Evolutionary conservation across 1,140 invertebrate genomes (phyloP).

Genomic region (Drosophila busckii): DNA sequence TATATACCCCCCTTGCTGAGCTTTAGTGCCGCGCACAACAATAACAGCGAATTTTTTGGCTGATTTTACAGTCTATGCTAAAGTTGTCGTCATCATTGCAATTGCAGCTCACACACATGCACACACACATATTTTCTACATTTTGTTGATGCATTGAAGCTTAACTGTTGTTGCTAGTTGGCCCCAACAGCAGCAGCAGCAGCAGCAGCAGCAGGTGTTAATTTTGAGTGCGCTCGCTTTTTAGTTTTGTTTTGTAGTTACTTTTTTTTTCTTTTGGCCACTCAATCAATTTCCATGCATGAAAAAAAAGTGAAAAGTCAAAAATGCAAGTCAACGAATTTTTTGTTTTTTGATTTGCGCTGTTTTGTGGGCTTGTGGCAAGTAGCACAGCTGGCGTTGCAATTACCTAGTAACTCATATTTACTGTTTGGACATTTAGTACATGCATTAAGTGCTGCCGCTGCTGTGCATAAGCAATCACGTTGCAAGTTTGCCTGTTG

Average conservation of each 20-base stretch:
- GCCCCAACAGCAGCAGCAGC: not conserved
- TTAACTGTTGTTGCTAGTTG: constrained; percentile 10
- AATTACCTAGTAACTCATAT: constrained; percentile 76
- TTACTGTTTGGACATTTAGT: constrained; percentile 73
- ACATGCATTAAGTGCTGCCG: constrained; percentile 64
- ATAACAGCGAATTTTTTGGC: constrained; percentile 32
- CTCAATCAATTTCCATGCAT: constrained; percentile 70
- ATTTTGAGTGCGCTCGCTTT: constrained; percentile 43
- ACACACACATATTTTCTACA: no score
- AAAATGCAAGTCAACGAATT: constrained; percentile 37
- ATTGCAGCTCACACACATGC: constrained; percentile 45
- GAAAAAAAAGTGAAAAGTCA: constrained; percentile 76
- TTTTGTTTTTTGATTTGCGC: no score
- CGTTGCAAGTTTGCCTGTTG: constrained; percentile 11
- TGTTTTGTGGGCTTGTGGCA: constrained; percentile 53
- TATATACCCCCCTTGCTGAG: constrained; percentile 4
- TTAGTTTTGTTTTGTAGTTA: constrained; percentile 7
- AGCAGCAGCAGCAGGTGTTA: constrained; percentile 58
- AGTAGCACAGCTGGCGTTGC: constrained; percentile 1
- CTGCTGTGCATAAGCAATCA: constrained; percentile 37
- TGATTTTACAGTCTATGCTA: constrained; percentile 37
- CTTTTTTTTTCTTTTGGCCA: constrained; percentile 32
- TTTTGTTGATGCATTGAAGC: constrained; percentile 52
- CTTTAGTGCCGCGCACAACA: constrained; percentile 2
- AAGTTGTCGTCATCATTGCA: constrained; percentile 39